A percentile compares a stretch with the other conserved stretches of the same genome.
Conservation (phyloP, 2,888 invertebrate genomes). For the Lithophane leautieri region DNA sequence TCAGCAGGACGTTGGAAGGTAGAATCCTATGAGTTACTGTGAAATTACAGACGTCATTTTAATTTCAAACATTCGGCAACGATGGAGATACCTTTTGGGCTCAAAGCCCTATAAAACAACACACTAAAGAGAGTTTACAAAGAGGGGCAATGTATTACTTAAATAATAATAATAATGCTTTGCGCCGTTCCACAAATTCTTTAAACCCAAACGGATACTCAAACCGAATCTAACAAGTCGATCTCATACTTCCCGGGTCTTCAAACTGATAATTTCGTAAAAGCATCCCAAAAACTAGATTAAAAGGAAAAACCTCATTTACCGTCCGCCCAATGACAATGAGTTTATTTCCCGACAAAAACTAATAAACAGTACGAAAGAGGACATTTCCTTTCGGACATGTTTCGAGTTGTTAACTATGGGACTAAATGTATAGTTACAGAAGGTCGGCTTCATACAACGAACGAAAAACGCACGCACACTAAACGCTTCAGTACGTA, state of each 20-base stretch:
- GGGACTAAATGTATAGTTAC: background rate
- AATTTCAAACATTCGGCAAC: background rate
- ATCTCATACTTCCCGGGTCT: constrained; percentile 30
- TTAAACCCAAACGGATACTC: constrained; percentile 1
- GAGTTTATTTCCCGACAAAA: constrained; percentile 75
- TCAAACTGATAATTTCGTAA: constrained; percentile 64
- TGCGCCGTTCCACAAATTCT: background rate
- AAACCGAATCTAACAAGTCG: constrained; percentile 35
- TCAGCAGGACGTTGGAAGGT: background rate
- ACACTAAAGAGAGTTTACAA: background rate
- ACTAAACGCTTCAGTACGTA: background rate
- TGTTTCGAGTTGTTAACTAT: constrained; percentile 72
- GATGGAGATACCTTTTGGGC: background rate
- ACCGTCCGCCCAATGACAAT: constrained; percentile 70
- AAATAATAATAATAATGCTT: constrained; percentile 8
- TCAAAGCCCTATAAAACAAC: background rate
- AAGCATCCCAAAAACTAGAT: constrained; percentile 71
- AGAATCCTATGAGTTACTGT: background rate
- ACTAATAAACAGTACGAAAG: constrained; percentile 75
- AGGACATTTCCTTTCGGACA: constrained; percentile 74
- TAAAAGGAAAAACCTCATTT: constrained; percentile 72
- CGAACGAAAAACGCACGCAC: background rate
- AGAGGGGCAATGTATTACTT: background rate
- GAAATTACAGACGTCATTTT: background rate
- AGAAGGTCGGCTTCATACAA: background rate